A percentile compares a stretch with the other conserved stretches of the same genome.
Conservation (phyloP, 1,140 invertebrate species). For the Pygmarrhopalites habei region DNA sequence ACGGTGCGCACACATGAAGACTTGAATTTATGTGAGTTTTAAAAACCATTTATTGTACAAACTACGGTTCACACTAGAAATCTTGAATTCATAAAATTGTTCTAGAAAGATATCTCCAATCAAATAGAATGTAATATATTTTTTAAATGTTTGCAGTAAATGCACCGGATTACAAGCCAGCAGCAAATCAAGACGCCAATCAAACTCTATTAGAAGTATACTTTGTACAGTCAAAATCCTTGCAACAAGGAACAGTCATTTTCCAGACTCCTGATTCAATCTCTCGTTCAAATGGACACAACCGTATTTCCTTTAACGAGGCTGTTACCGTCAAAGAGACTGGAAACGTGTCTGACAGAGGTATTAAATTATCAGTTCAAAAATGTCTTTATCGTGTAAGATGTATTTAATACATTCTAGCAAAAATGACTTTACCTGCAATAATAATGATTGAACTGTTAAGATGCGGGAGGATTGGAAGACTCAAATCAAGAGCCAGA, state of each 20-base stretch:
- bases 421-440: too few species aligned
- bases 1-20: too few species aligned
- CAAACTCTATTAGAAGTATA: conserved; percentile 60
- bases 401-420: too few species aligned
- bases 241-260: conserved; percentile 75
- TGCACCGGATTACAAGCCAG: conserved; percentile 5
- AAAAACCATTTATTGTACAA: background rate
- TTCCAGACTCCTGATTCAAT: conserved; percentile 54
- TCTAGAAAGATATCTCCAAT: too few species aligned
- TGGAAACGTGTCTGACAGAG: background rate
- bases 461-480: too few species aligned
- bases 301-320: conserved; percentile 29
- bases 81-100: too few species aligned
- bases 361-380: too few species aligned
- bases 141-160: conserved; percentile 2
- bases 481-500: too few species aligned
- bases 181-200: background rate
- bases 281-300: conserved; percentile 11
- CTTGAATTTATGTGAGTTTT: background rate
- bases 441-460: too few species aligned
- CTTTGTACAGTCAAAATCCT: conserved; percentile 77
- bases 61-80: too few species aligned
- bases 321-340: conserved; percentile 10
- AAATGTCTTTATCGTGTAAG: too few species aligned
- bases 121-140: too few species aligned